Evolutionary conservation across 2,113 vertebrate species (phyloP), one percentile per base, ranked within the genome.

Genomic region (Orycteropus afer): DNA sequence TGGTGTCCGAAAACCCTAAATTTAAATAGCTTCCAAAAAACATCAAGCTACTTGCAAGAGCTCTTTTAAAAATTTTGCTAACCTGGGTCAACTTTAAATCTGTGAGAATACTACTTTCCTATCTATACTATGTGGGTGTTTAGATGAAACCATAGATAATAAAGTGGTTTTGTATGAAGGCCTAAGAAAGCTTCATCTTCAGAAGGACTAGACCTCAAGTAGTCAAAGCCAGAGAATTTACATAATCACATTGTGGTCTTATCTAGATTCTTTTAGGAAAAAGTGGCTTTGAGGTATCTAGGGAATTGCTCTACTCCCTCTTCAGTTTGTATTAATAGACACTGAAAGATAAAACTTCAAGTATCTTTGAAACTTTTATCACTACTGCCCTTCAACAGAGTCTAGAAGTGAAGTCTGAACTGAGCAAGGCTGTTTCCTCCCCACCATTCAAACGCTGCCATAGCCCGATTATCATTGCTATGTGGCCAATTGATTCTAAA

Each of bases 221-320:
- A 73, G 37, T 86, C 81, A 96, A 96, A 96, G 55, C 15, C 78
- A 90, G 78, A 76, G 77, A 73, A 73, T 97, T 93, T 93, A 76
- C 78, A 78, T 83, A 94, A 86, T 55, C 85, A 90, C 81, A 74
- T n/a, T 92, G 47, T 53, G 78, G 84, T 93, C 86, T 95, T 93
- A 89, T 86, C 81, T 84, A 73, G 59, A 86, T 57, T 93, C 87
- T 87, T 87, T 65, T 13, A 93, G 65, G 59, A 82, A 86, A 88
- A 93, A 85, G 81, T 67, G 69, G 83, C 95, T 93, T 85, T 67
- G 25, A 42, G 74, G 83, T 92, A 89, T 71, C 82, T 76, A 74
- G 69, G 73, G 51, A 85, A 86, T 57, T 91, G 88, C 67, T 88
- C 40, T 49, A 63, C 57, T 57, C 12, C 51, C 82, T 14, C 59